Base-by-base conservation (phyloP, 2,113 vertebrate genomes). In the Donacobius atricapilla region DNA sequence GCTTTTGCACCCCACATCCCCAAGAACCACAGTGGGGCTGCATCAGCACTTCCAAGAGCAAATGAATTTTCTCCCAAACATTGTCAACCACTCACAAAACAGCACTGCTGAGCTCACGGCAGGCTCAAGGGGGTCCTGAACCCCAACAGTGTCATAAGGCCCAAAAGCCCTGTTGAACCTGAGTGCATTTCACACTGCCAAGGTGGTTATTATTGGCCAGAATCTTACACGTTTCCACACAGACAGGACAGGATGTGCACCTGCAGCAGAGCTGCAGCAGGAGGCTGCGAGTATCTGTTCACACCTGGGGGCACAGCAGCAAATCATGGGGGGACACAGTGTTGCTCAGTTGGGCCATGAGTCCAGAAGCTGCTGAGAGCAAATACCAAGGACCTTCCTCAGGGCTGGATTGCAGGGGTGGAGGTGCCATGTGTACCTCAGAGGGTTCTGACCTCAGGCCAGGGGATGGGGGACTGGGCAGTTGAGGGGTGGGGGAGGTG, bases 301-400 rank as follows among this genome's bases (percentile, higher is more conserved):
- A 57, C 5, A 8, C 1, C 0, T 0, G 0, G 35, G 13, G 13
- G 3, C 22, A 31, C 22, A 3, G 78, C 58, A 61, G 81, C 48
- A 56, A 21, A 35, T 7, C 7, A 19, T 35, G 7, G 22, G 42
- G 10, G 14, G 3, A 27, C 25, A 12, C 6, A 4, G 56, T 11
- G 22, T 12, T 14, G 15, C 56, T 25, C 5, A 15, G 27, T 13
- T 3, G 3, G 45, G 27, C 53, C 4, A 2, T 15, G 35, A 57
- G 24, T 12, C 65, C 30, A 73, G 40, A 25, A n/a, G 24, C 30
- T 40, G 69, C 44, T 0, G 0, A 40, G 50, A 53, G 16, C 27
- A 60, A 90, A 65, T 4, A 51, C 30, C 20, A 33, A n/a, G 66
- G 35, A 33, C 27, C 22, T 48, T 39, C 17, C 35, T 35, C 13